phyloP scores from a whole-genome alignment of 2,888 invertebrate species.

The Trypoxylon attenuatum region DNA sequence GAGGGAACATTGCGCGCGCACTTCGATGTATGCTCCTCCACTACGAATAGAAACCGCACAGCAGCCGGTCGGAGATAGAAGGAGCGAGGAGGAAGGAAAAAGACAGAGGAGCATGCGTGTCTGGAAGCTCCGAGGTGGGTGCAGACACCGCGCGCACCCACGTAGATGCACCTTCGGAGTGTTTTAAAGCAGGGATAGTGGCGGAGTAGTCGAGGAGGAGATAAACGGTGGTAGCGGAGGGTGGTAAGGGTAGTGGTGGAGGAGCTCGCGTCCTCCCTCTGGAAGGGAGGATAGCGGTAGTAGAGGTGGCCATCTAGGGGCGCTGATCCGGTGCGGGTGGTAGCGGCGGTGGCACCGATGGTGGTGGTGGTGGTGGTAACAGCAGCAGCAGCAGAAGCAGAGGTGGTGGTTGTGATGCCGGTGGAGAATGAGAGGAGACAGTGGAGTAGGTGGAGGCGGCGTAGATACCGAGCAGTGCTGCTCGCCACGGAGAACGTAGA shows the following conservation, averaged over 20 bases:
- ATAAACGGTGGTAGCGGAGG: constrained; percentile 6
- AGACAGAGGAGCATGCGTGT: constrained; percentile 30
- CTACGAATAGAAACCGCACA: constrained; percentile 34
- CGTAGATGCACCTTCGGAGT: constrained; percentile 30
- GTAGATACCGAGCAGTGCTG: no score
- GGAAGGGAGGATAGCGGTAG: no score
- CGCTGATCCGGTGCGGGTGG: constrained; percentile 1
- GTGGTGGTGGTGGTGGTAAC: constrained; percentile 24
- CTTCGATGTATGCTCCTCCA: constrained; percentile 36
- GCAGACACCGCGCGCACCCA: constrained; percentile 21
- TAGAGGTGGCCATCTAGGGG: no score
- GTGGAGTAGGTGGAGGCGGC: constrained; percentile 18
- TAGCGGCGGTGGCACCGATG: constrained; percentile 21
- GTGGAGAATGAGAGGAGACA: constrained; percentile 2
- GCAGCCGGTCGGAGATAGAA: constrained; percentile 17
- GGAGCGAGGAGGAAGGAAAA: neutral
- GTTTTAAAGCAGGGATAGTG: constrained; percentile 44
- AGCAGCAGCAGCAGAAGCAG: constrained; percentile 20
- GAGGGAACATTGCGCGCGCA: constrained; percentile 53
- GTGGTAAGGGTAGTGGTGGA: constrained; percentile 2
- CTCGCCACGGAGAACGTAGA: constrained; percentile 20
- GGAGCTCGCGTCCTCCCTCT: no score
- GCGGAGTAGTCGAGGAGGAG: constrained; percentile 36
- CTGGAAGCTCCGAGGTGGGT: constrained; percentile 4
- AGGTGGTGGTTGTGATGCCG: constrained; percentile 11